phyloP scores from a whole-genome alignment of 2,113 vertebrate species.

The Oryzias woworae region DNA sequence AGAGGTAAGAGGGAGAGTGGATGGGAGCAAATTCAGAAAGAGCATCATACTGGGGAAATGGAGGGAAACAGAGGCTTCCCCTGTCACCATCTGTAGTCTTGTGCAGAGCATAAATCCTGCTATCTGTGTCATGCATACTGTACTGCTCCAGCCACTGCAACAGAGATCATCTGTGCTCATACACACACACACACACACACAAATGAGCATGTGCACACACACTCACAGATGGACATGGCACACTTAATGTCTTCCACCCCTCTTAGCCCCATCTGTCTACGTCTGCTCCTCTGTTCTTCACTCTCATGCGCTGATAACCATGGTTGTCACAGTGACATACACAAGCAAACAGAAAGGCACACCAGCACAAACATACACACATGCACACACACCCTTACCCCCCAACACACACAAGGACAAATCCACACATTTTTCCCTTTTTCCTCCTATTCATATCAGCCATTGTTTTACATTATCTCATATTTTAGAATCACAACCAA shows the following conservation, averaged over 20 bases:
- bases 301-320: slow-evolving; percentile 43
- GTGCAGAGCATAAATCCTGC: slow-evolving; percentile 63
- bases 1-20: slow-evolving; percentile 14
- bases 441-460: slow-evolving; percentile 8
- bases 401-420: too few species aligned
- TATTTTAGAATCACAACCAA: slow-evolving; percentile 3
- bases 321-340: slow-evolving; percentile 37
- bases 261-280: slow-evolving; percentile 62
- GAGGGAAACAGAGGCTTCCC: slow-evolving; percentile 54
- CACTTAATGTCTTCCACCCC: slow-evolving; percentile 64
- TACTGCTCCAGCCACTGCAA: slow-evolving; percentile 53
- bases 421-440: neutral
- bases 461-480: slow-evolving; percentile 12
- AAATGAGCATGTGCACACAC: slow-evolving; percentile 1
- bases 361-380: neutral
- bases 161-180: slow-evolving; percentile 52
- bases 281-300: slow-evolving; percentile 48
- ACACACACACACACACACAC: slow-evolving; percentile 10
- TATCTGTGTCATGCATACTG: slow-evolving; percentile 67
- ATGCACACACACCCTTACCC: neutral
- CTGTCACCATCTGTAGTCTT: slow-evolving; percentile 61
- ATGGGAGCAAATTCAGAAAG: slow-evolving; percentile 17
- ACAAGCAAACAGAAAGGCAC: slow-evolving; percentile 36
- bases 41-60: slow-evolving; percentile 20
- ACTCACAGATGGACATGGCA: slow-evolving; percentile 50